Conservation (phyloP, 2,888 invertebrate species). For the Drosophila melanosoma region DNA sequence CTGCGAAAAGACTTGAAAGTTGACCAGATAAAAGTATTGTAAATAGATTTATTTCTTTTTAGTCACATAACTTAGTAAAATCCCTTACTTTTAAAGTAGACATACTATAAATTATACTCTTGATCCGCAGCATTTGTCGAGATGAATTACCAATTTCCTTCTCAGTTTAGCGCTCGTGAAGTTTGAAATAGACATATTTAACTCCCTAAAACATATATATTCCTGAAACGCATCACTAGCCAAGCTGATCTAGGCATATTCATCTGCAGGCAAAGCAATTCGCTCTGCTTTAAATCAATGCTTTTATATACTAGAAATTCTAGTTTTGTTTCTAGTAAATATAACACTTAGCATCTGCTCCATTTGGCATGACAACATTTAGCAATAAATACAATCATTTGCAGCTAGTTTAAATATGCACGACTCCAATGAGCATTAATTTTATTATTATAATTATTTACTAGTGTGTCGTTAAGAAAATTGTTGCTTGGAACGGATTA, state of each 20-base stretch:
- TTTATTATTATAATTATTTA: constrained; percentile 14
- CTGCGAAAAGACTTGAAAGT: neutral
- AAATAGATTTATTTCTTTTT: neutral
- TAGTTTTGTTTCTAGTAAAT: neutral
- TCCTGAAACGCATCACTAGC: neutral
- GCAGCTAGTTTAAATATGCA: constrained; percentile 8
- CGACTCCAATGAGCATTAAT: constrained; percentile 17
- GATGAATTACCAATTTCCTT: neutral
- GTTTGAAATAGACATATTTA: neutral
- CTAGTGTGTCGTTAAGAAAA: constrained; percentile 32
- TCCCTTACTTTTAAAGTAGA: neutral
- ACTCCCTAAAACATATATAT: neutral
- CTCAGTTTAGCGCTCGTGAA: neutral
- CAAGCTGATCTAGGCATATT: neutral
- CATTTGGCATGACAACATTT: neutral
- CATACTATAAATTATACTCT: neutral
- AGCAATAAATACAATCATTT: constrained; percentile 5
- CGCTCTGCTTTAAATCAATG: neutral
- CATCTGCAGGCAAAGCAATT: neutral
- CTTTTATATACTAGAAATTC: neutral
- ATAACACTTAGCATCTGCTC: constrained; percentile 6
- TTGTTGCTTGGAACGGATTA: constrained; percentile 13
- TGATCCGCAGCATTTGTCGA: neutral
- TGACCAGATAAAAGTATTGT: neutral
- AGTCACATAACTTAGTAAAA: no score